Evolutionary conservation across 2,797 vertebrate genomes (phyloP).

Genomic region (Sebastolobus altivelis): DNA sequence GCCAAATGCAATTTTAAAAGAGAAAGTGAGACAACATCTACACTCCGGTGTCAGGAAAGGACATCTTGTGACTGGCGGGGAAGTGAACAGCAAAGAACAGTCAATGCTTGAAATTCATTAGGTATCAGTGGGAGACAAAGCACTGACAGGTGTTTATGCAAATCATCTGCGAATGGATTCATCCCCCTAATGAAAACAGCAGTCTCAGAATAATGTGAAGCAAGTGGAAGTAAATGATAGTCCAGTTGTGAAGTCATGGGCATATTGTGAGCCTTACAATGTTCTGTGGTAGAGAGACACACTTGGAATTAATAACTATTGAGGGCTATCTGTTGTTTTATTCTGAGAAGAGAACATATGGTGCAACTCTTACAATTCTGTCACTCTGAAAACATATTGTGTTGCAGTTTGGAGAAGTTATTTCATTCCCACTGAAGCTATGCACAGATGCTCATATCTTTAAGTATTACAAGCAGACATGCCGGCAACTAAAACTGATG

Average conservation of each 20-base stretch:
- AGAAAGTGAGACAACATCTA: conserved; percentile 44
- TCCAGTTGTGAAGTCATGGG: conserved; percentile 69
- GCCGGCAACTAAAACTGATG: background rate
- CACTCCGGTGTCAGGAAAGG: conserved; percentile 46
- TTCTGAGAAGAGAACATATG: conserved; percentile 30
- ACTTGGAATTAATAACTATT: conserved; percentile 44
- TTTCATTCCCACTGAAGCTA: background rate
- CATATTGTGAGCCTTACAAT: conserved; percentile 35
- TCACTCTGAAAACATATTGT: conserved; percentile 1
- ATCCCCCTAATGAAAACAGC: conserved; percentile 79
- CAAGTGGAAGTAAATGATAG: conserved; percentile 71
- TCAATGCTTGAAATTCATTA: conserved; percentile 79
- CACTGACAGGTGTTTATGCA: conserved; percentile 86
- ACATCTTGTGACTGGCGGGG: conserved; percentile 53
- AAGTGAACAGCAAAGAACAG: conserved; percentile 64
- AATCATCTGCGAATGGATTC: conserved; percentile 76
- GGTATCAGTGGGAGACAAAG: conserved; percentile 82
- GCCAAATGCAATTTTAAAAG: conserved; percentile 42
- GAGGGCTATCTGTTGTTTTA: conserved; percentile 23
- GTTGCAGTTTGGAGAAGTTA: conserved; percentile 5
- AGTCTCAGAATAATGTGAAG: conserved; percentile 66
- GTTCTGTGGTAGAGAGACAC: conserved; percentile 15
- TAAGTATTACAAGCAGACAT: background rate
- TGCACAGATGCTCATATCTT: background rate
- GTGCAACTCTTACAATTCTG: background rate